Conservation (phyloP, 2,797 vertebrate species). For the Rhinoraja longicauda region DNA sequence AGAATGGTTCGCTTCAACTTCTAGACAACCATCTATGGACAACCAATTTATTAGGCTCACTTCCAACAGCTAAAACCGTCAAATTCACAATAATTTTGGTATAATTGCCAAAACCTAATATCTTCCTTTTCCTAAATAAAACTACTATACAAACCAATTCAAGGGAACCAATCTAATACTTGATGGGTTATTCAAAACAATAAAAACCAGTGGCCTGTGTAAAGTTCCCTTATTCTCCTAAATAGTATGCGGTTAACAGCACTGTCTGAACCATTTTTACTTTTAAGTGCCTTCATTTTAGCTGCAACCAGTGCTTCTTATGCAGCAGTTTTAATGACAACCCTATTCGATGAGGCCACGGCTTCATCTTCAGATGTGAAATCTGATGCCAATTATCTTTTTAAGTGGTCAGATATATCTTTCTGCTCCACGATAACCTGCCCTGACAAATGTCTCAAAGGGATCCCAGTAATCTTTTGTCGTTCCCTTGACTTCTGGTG, state of each 20-base stretch:
- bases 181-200: not conserved
- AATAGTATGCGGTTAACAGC: not conserved
- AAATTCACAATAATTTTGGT: not conserved
- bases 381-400: slow-evolving; percentile 27
- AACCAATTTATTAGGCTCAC: not conserved
- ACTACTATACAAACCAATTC: not conserved
- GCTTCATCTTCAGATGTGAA: slow-evolving; percentile 16
- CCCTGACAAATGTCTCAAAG: not conserved
- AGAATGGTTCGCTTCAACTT: too few relatives aligned
- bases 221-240: not conserved
- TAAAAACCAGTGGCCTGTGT: not conserved
- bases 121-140: slow-evolving; percentile 8
- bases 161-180: not conserved
- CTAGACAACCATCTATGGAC: not conserved
- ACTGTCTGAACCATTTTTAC: not conserved
- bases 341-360: not conserved
- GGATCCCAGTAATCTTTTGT: not conserved
- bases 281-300: slow-evolving; percentile 29
- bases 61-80: not conserved
- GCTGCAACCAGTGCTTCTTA: not conserved
- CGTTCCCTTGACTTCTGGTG: not conserved
- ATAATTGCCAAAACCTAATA: slow-evolving; percentile 9
- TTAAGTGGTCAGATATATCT: not conserved
- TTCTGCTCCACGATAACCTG: not conserved
- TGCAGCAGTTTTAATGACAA: not conserved